A percentile compares a stretch with the other conserved stretches of the same genome.
phyloP scores from a whole-genome alignment of 2,888 invertebrate species.

The Apantesis nais region DNA sequence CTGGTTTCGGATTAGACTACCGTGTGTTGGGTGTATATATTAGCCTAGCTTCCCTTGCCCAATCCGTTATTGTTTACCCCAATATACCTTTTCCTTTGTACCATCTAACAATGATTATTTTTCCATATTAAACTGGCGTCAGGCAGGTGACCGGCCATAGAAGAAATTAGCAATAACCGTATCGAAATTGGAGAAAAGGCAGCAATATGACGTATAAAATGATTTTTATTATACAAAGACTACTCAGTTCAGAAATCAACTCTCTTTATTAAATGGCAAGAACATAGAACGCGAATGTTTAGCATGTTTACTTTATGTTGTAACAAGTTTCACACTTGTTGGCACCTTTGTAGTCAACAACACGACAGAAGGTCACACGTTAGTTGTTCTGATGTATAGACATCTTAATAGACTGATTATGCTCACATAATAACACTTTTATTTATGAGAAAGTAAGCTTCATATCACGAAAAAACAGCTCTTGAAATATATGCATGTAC shows the following conservation, averaged over 20 bases:
- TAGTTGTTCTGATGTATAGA: background rate
- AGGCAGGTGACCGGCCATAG: no score
- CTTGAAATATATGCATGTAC: no score
- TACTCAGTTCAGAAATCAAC: background rate
- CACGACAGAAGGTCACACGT: slow-evolving; percentile 15
- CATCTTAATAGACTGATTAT: background rate
- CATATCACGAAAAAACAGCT: no score
- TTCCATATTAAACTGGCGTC: no score
- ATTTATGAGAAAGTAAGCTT: background rate
- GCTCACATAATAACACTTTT: background rate
- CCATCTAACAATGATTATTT: no score
- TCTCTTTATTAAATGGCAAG: background rate
- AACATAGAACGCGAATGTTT: background rate
- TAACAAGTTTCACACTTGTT: slow-evolving; percentile 14
- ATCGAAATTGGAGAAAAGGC: background rate
- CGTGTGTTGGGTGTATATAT: no score
- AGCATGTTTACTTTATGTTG: background rate
- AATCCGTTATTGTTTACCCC: background rate
- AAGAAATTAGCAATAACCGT: background rate
- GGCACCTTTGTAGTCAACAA: slow-evolving; percentile 16
- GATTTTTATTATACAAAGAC: background rate
- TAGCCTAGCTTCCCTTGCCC: no score
- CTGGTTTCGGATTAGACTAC: no score
- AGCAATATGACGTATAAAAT: background rate
- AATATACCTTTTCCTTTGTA: no score